Base-by-base conservation (phyloP, 2,113 vertebrate species). In the Sturnus vulgaris region DNA sequence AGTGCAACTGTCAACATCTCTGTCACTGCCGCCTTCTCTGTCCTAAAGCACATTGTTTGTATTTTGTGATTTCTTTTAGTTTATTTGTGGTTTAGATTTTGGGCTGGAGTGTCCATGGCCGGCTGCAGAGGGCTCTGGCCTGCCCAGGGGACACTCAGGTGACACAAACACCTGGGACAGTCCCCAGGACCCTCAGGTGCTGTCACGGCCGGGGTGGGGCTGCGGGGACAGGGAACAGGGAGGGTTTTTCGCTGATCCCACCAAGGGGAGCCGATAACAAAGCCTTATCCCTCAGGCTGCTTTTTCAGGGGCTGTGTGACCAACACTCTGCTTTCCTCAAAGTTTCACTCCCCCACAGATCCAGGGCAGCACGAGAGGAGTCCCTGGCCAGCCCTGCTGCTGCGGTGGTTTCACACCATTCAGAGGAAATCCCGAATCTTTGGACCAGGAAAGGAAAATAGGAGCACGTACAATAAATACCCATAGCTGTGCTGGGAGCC, bases 271-370 rank as follows among this genome's bases (percentile, higher is more conserved):
- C 53, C 30, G 15, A 13, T 81, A 55, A 37, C 86, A 28, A 18
- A 86, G 49, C 70, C 57, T 69, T 33, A 5, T 11, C 59, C 93
- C 8, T 1, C 73, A 49, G 71, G 81, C 70, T 73, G 65, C 1
- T 47, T 60, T 86, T 60, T 23, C 73, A 85, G 93, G 90, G 95
- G 27, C 1, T n/a, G 1, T 35, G 55, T 76, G 75, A 77, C 70
- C 88, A 72, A n/a, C 0, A 0, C 85, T 31, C 66, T 60, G 78
- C 73, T 92, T 85, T 88, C 92, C 96, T 96, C 93, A 93, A 95
- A 96, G 90, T 96, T 57, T 96, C 90, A 2, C 92, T 96, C 93
- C 96, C 95, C 92, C 65, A 96, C 95, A 95, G 96, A 96, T 95
- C 37, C 93, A 68, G 93, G 95, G 96, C 93, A 79, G 88, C 93